Evolutionary conservation across 2,113 vertebrate species (phyloP).

Genomic region (Oryzias woworae): DNA sequence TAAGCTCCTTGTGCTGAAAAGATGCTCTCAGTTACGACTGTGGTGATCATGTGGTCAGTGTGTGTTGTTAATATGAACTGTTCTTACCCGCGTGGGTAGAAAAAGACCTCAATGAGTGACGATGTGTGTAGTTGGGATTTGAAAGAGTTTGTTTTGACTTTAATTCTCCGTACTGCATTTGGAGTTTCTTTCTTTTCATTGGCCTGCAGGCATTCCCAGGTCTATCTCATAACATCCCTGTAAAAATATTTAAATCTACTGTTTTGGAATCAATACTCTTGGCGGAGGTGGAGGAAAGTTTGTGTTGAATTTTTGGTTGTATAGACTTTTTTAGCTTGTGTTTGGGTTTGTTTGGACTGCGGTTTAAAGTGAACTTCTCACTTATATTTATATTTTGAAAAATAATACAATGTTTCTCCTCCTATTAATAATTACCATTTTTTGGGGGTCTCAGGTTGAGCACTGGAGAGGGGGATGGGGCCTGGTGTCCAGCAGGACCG

Average conservation of each 20-base stretch:
- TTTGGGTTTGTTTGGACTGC: slow-evolving; percentile 19
- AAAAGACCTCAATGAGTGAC: slow-evolving; percentile 38
- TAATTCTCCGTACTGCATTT: slow-evolving; percentile 20
- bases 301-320: slow-evolving; percentile 22
- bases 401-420: background rate
- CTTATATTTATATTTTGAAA: background rate
- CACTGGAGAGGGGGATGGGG: slow-evolving; percentile 88
- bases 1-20: slow-evolving; percentile 12
- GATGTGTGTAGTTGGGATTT: slow-evolving; percentile 37
- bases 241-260: slow-evolving; percentile 30
- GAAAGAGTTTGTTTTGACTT: slow-evolving; percentile 13
- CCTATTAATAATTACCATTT: background rate
- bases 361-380: background rate
- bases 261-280: slow-evolving; percentile 18
- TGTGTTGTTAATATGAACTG: slow-evolving; percentile 31
- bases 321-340: slow-evolving; percentile 2
- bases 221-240: slow-evolving; percentile 1
- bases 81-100: slow-evolving; percentile 25
- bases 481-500: slow-evolving; percentile 88
- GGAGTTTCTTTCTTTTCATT: slow-evolving; percentile 20
- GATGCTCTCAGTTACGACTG: background rate
- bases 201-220: background rate
- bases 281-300: slow-evolving; percentile 9
- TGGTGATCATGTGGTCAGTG: slow-evolving; percentile 24
- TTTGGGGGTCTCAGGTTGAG: slow-evolving; percentile 80